Conservation (phyloP, 2,888 invertebrate species). For the Dynastes grantii region DNA sequence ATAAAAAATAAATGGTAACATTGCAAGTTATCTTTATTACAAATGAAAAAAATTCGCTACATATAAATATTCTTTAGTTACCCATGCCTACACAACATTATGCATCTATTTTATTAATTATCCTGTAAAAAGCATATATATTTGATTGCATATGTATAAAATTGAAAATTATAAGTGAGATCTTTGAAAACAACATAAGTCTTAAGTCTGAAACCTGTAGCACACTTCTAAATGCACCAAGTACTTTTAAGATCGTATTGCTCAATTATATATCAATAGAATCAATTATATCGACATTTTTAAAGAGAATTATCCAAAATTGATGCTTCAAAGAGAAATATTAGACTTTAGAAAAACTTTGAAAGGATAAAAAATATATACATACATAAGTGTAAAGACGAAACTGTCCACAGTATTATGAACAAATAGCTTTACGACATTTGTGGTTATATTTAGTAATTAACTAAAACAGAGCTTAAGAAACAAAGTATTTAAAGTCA, state of each 20-base stretch:
- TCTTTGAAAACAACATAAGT: constrained; percentile 34
- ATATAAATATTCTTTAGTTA: too few relatives aligned
- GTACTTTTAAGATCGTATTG: constrained; percentile 47
- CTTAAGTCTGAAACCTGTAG: constrained; percentile 24
- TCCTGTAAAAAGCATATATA: too few relatives aligned
- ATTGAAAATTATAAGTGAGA: background rate
- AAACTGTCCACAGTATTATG: constrained; percentile 46
- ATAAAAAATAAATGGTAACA: too few relatives aligned
- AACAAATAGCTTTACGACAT: constrained; percentile 39
- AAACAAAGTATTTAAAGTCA: constrained; percentile 19
- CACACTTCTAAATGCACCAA: constrained; percentile 45
- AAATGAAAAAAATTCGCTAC: too few relatives aligned
- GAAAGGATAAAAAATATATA: constrained; percentile 17
- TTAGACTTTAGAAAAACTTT: background rate
- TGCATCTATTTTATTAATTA: too few relatives aligned
- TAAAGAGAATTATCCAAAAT: constrained; percentile 8
- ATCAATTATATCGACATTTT: constrained; percentile 21
- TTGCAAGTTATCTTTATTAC: too few relatives aligned
- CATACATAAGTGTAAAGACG: background rate
- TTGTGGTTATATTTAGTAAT: constrained; percentile 40
- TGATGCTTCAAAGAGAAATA: constrained; percentile 9
- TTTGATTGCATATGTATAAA: too few relatives aligned
- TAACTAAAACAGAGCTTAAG: constrained; percentile 45
- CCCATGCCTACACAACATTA: too few relatives aligned
- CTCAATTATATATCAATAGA: constrained; percentile 45